phyloP scores from a whole-genome alignment of 2,888 invertebrate species.

The Erebia palarica region DNA sequence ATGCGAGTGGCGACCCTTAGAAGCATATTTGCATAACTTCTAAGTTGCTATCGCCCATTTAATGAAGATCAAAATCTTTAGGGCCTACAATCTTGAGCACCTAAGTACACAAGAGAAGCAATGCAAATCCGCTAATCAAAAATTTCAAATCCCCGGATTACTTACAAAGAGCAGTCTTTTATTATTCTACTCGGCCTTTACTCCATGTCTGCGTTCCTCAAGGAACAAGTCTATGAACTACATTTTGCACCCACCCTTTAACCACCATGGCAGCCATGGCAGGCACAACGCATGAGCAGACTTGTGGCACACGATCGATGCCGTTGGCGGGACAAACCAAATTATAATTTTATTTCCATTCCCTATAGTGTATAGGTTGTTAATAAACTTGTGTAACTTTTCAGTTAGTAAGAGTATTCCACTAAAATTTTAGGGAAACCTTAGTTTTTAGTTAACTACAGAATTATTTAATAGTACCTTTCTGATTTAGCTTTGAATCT shows the following conservation, averaged over 20 bases:
- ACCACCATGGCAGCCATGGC: conserved; percentile 1
- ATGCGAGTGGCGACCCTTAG: no score
- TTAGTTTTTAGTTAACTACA: no score
- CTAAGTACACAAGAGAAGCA: no score
- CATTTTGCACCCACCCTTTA: conserved; percentile 1
- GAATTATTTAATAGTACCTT: no score
- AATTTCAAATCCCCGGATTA: no score
- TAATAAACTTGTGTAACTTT: neutral
- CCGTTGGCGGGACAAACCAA: conserved; percentile 29
- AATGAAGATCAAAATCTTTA: no score
- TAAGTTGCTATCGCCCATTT: no score
- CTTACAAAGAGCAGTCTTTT: neutral
- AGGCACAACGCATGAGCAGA: conserved; percentile 30
- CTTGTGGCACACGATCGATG: conserved; percentile 26
- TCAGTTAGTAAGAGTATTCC: neutral
- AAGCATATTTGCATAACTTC: no score
- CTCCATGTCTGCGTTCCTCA: neutral
- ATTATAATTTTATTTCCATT: conserved; percentile 21
- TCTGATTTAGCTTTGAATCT: no score
- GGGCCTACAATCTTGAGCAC: no score
- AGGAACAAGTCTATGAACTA: neutral
- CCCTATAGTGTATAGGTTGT: neutral
- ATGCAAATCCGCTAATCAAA: no score
- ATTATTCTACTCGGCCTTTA: neutral
- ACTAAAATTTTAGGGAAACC: no score